phyloP scores from a whole-genome alignment of 2,888 invertebrate genomes.

The Polylopha cassiicola region DNA sequence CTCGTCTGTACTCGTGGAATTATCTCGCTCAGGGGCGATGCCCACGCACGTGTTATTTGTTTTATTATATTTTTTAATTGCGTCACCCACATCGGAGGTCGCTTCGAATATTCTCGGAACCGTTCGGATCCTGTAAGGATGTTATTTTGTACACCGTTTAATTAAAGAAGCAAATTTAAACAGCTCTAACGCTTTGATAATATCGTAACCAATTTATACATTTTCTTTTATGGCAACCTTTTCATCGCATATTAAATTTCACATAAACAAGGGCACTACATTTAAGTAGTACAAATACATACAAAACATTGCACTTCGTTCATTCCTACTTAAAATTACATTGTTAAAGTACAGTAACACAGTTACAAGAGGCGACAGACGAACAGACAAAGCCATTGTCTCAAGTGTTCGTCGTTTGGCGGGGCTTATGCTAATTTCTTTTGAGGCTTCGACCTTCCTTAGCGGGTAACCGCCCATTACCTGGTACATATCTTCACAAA shows the following conservation, averaged over 20 bases:
- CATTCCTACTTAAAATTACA: constrained; percentile 46
- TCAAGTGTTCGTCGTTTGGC: constrained; percentile 54
- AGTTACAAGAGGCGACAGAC: constrained; percentile 56
- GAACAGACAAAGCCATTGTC: constrained; percentile 73
- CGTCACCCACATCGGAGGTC: constrained; percentile 49
- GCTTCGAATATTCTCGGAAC: constrained; percentile 28
- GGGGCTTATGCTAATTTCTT: constrained; percentile 72
- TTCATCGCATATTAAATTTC: too few relatives aligned
- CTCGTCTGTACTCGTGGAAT: constrained; percentile 14
- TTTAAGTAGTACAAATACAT: too few relatives aligned
- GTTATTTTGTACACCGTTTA: too few relatives aligned
- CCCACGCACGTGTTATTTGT: constrained; percentile 53
- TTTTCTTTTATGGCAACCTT: too few relatives aligned
- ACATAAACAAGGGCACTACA: too few relatives aligned
- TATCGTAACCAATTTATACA: too few relatives aligned
- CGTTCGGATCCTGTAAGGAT: constrained; percentile 25
- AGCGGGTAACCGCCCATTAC: constrained; percentile 52
- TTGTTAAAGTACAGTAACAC: constrained; percentile 50
- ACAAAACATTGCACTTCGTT: constrained; percentile 34
- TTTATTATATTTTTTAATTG: constrained; percentile 65
- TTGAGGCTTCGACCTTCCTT: constrained; percentile 58
- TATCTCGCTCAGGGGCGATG: constrained; percentile 32
- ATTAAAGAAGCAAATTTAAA: too few relatives aligned
- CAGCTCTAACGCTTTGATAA: too few relatives aligned
- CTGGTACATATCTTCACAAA: constrained; percentile 48